Conservation (phyloP, 1,140 invertebrate genomes). For the Limonius californicus region DNA sequence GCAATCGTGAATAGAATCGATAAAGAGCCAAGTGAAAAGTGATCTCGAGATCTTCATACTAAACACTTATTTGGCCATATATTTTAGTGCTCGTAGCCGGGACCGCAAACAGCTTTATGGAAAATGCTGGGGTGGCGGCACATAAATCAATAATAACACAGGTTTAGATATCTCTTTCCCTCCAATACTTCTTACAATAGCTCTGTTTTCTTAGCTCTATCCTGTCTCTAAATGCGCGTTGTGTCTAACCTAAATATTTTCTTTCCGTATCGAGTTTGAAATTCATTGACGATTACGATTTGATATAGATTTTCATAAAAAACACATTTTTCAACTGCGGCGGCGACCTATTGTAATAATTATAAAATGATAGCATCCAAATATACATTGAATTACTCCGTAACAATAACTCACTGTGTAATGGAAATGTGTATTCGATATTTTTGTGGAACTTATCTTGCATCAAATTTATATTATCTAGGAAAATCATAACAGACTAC, state of each 20-base stretch:
- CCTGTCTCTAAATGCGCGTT: slow-evolving; percentile 6
- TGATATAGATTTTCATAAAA: not conserved
- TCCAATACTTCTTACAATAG: not conserved
- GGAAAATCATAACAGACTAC: not conserved
- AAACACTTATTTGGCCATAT: slow-evolving; percentile 49
- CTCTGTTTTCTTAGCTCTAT: slow-evolving; percentile 1
- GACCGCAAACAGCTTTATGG: slow-evolving; percentile 49
- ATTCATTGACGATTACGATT: not conserved
- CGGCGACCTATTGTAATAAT: not conserved
- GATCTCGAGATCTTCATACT: slow-evolving; percentile 44
- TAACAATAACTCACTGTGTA: no score
- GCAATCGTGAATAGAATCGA: slow-evolving; percentile 21
- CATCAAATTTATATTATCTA: not conserved
- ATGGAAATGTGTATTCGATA: not conserved
- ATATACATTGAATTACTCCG: no score
- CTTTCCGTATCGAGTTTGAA: slow-evolving; percentile 1
- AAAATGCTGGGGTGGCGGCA: slow-evolving; percentile 46
- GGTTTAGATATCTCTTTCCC: slow-evolving; percentile 3
- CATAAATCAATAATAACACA: slow-evolving; percentile 46
- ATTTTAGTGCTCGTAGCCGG: slow-evolving; percentile 43
- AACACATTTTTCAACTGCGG: no score
- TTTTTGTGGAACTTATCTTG: not conserved
- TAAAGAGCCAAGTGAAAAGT: slow-evolving; percentile 37
- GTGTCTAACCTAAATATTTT: slow-evolving; percentile 11
- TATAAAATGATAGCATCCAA: not conserved